Evolutionary conservation across 2,113 vertebrate species (phyloP).

Genomic region (Cyprinodon variegatus): DNA sequence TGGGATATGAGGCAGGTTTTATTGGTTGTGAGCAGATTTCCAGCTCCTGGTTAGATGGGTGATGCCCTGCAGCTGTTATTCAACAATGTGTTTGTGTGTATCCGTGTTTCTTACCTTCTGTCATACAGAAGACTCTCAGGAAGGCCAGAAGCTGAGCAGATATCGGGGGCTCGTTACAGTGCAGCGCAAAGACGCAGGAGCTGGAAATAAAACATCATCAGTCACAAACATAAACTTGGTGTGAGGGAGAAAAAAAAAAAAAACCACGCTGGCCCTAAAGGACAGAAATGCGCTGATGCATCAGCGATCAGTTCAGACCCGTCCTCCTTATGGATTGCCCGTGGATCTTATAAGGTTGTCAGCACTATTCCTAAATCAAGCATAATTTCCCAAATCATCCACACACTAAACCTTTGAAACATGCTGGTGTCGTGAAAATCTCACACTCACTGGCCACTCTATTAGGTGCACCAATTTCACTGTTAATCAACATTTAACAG

Average conservation of each 20-base stretch:
- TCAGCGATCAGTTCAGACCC: neutral
- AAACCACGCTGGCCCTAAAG: neutral
- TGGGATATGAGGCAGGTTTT: slow-evolving; percentile 4
- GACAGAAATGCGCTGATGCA: neutral
- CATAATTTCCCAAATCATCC: neutral
- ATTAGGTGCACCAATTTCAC: neutral
- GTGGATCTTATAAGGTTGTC: neutral
- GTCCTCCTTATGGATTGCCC: neutral
- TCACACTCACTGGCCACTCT: neutral
- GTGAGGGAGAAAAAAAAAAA: neutral
- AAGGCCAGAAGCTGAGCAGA: slow-evolving; percentile 97
- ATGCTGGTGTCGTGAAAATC: too few relatives aligned
- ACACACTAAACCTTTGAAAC: too few relatives aligned
- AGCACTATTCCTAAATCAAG: neutral
- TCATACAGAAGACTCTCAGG: slow-evolving; percentile 98
- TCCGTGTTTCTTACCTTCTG: slow-evolving; percentile 85
- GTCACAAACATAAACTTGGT: neutral
- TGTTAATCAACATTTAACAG: too few relatives aligned
- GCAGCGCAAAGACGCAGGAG: slow-evolving; percentile 93
- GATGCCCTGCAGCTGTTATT: neutral
- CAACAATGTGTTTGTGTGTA: neutral
- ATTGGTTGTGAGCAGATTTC: slow-evolving; percentile 13
- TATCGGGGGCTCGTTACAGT: slow-evolving; percentile 91
- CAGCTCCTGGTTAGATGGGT: neutral
- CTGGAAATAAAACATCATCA: slow-evolving; percentile 68